Evolutionary conservation across 1,140 invertebrate species (phyloP).

Genomic region (Phymastichus coffea): DNA sequence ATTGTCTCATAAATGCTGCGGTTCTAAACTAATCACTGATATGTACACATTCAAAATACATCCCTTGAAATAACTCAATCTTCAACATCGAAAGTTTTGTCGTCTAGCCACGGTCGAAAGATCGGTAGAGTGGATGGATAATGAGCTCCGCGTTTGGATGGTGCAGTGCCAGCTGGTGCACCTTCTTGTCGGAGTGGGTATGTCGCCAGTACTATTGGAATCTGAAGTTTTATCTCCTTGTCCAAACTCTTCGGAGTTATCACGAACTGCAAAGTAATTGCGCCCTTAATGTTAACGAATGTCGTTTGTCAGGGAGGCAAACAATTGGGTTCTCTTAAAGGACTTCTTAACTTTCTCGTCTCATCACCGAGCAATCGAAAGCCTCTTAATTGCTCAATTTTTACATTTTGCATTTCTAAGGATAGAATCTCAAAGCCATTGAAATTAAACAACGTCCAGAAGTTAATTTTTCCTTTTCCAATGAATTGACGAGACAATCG

Average conservation of each 20-base stretch:
- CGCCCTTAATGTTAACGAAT: neutral
- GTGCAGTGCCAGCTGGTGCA: slow-evolving; percentile 60
- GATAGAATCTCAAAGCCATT: no score
- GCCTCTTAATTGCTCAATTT: no score
- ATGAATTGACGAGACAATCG: neutral
- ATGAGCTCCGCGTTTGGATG: slow-evolving; percentile 75
- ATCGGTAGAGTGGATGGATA: slow-evolving; percentile 92
- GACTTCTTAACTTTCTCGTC: neutral
- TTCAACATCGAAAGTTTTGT: slow-evolving; percentile 61
- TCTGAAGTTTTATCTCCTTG: slow-evolving; percentile 88
- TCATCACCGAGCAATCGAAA: neutral
- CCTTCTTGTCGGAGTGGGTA: slow-evolving; percentile 78
- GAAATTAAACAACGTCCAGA: no score
- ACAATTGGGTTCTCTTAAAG: no score
- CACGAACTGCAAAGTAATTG: slow-evolving; percentile 69
- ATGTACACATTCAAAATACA: no score
- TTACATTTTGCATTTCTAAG: no score
- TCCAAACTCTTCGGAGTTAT: slow-evolving; percentile 88
- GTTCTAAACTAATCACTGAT: no score
- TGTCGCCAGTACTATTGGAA: slow-evolving; percentile 91
- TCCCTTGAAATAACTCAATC: no score
- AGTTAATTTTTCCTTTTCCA: neutral
- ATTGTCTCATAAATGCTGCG: no score
- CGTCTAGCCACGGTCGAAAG: slow-evolving; percentile 85
- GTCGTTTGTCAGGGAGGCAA: no score